Base-by-base conservation (phyloP, 2,113 vertebrate genomes). In the Cryptotis parvus region DNA sequence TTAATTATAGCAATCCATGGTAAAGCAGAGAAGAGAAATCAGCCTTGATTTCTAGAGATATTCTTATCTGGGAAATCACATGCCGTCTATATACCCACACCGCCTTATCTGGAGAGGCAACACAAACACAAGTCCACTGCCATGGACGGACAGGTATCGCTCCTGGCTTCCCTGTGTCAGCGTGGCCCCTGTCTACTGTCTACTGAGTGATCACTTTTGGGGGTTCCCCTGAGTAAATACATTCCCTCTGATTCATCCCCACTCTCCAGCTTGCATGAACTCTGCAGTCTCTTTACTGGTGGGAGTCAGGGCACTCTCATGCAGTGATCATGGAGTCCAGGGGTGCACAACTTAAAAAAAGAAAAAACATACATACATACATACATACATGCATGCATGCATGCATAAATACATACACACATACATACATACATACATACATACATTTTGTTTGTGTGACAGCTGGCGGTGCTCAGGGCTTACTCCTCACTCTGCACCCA, bases 1-100 rank as follows among this genome's bases (percentile, higher is more conserved):
- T 95, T 96, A 95, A 96, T 95, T 96, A 96, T 41, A 95, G 95
- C 91, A 92, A 93, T 93, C 87, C 90, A 74, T 93, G 91, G 84
- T 87, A 89, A 89, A 89, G 94, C 87, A 92, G 84, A 94, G 86
- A 91, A 84, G 93, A 92, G 84, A 94, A 96, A 95, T 94, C 91
- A 96, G 87, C 84, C 93, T 94, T 95, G 91, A 94, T 95, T 94
- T 96, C 91, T 33, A 68, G 93, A 91, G 89, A 92, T 95, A 94
- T 94, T 96, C 94, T 96, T 93, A 92, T 93, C 94, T 78, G 35
- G 75, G 84, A 89, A 92, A 65, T 92, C 91, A 94, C 80, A 93
- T 78, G 85, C 55, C 83, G 33, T 89, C 72, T 86, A 55, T 58
- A 89, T 86, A 83, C 86, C 72, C 72, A 45, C 65, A 0, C 70